phyloP scores from a whole-genome alignment of 2,888 invertebrate genomes.

The Cantharis lateralis region DNA sequence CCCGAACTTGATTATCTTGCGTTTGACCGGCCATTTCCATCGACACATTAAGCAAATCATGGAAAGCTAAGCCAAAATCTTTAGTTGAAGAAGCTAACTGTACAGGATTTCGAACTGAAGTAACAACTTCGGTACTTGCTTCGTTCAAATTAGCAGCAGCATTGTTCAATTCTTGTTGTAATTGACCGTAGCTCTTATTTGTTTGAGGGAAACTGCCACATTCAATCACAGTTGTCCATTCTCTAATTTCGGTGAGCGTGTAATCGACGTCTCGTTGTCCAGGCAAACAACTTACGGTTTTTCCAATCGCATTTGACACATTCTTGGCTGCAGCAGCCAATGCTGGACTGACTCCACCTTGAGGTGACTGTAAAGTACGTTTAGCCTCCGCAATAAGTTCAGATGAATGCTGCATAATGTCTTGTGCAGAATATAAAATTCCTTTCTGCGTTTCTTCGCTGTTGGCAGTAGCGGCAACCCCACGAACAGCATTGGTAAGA shows the following conservation, averaged over 20 bases:
- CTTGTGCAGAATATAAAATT: constrained; percentile 73
- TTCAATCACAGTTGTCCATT: constrained; percentile 73
- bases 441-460: constrained; percentile 61
- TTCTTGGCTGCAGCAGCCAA: constrained; percentile 76
- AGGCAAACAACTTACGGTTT: constrained; percentile 83
- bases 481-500: constrained; percentile 74
- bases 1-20: constrained; percentile 73
- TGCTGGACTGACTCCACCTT: constrained; percentile 66
- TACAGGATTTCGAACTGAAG: constrained; percentile 72
- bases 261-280: constrained; percentile 94
- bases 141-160: constrained; percentile 85
- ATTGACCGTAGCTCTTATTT: constrained; percentile 74
- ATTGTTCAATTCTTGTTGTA: constrained; percentile 83
- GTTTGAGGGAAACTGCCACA: constrained; percentile 77
- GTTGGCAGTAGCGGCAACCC: constrained; percentile 73
- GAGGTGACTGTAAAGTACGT: constrained; percentile 69
- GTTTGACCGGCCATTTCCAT: constrained; percentile 88
- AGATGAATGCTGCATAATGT: constrained; percentile 79
- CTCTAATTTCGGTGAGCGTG: constrained; percentile 80
- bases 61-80: constrained; percentile 78
- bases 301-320: constrained; percentile 64
- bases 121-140: constrained; percentile 82
- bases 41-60: constrained; percentile 75
- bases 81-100: constrained; percentile 76
- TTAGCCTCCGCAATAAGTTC: constrained; percentile 82